Evolutionary conservation across 2,797 vertebrate genomes (phyloP).

Genomic region (Ispidina picta): DNA sequence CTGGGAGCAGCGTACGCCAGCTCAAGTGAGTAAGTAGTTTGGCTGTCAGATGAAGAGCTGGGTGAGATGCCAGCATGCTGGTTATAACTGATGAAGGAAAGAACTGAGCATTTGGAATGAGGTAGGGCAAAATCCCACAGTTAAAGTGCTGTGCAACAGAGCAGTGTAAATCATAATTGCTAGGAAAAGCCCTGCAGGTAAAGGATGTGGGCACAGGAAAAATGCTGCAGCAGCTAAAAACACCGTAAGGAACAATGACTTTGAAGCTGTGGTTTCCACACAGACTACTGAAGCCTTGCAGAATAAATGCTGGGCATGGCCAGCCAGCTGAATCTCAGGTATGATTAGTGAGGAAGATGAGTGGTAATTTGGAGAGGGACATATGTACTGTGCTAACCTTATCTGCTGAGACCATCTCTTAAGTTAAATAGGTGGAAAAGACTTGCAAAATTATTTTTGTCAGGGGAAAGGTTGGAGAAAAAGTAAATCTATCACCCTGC

Average conservation of each 20-base stretch:
- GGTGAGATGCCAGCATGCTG: neutral
- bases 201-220: constrained; percentile 38
- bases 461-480: neutral
- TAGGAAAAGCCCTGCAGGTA: constrained; percentile 33
- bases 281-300: constrained; percentile 5
- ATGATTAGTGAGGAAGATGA: neutral
- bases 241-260: neutral
- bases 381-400: neutral
- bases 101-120: neutral
- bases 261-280: constrained; percentile 29
- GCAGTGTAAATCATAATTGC: neutral
- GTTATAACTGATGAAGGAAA: constrained; percentile 1
- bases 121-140: constrained; percentile 14
- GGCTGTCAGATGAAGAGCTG: constrained; percentile 20
- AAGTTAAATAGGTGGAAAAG: constrained; percentile 19
- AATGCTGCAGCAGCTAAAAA: constrained; percentile 30
- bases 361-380: constrained; percentile 13
- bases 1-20: neutral
- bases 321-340: constrained; percentile 15
- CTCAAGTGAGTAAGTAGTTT: constrained; percentile 5
- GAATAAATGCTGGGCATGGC: constrained; percentile 35
- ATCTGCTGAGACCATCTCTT: constrained; percentile 18
- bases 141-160: neutral
- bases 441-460: neutral
- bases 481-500: neutral